phyloP scores from a whole-genome alignment of 2,797 vertebrate species.

The Spheniscus humboldti region DNA sequence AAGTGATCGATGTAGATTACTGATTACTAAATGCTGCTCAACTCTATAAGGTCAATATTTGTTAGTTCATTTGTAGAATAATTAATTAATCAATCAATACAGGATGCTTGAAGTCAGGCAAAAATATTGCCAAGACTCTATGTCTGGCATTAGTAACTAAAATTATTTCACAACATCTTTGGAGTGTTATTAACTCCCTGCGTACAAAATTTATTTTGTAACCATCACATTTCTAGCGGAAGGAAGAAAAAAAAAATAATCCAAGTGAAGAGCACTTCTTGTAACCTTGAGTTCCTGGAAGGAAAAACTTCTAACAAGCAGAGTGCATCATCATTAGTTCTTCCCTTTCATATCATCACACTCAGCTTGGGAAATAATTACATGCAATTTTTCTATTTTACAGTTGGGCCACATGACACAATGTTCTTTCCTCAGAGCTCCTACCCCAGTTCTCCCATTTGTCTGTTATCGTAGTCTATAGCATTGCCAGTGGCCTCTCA shows the following conservation, averaged over 20 bases:
- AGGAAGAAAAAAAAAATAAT: neutral
- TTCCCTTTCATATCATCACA: constrained; percentile 71
- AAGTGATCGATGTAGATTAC: constrained; percentile 93
- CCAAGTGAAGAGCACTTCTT: constrained; percentile 60
- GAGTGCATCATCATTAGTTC: constrained; percentile 78
- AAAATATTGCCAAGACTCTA: constrained; percentile 68
- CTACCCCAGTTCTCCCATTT: constrained; percentile 54
- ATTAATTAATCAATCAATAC: constrained; percentile 97
- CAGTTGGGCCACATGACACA: constrained; percentile 76
- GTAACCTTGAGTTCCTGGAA: constrained; percentile 71
- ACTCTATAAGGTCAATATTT: constrained; percentile 93
- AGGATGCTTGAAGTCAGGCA: constrained; percentile 77
- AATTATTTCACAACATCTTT: constrained; percentile 69
- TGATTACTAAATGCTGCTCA: constrained; percentile 85
- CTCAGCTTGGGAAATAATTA: constrained; percentile 77
- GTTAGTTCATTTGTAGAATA: constrained; percentile 93
- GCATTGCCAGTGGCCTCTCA: neutral
- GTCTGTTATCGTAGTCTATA: constrained; percentile 19
- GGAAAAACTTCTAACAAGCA: constrained; percentile 75
- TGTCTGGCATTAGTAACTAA: constrained; percentile 60
- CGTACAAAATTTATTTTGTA: constrained; percentile 61
- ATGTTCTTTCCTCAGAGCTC: constrained; percentile 61
- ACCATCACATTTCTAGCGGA: constrained; percentile 9
- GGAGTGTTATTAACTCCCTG: constrained; percentile 67
- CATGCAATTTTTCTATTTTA: constrained; percentile 81